A percentile compares a stretch with the other conserved stretches of the same genome.
Conservation (phyloP, 1,140 invertebrate species). For the Melanaphis sacchari region DNA sequence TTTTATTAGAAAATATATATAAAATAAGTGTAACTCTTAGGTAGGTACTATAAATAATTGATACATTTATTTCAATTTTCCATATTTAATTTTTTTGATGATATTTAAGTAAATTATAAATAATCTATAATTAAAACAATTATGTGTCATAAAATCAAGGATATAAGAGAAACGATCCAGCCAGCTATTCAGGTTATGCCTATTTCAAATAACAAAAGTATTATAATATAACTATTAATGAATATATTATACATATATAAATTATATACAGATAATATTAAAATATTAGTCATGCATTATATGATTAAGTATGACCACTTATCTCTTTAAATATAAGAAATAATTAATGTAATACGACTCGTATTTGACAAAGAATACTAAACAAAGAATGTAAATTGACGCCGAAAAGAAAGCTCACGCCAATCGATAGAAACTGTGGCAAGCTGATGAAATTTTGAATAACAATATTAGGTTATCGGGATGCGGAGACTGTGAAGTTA, state of each 20-base stretch:
- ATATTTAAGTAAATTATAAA: background rate
- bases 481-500: background rate
- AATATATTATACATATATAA: background rate
- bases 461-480: slow-evolving; percentile 1
- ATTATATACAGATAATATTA: background rate
- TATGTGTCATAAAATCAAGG: background rate
- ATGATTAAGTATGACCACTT: background rate
- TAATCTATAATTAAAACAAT: background rate
- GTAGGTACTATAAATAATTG: background rate
- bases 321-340: background rate
- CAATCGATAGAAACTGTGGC: background rate
- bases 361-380: background rate
- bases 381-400: background rate
- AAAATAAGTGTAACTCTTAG: background rate
- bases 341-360: background rate
- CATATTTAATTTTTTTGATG: background rate
- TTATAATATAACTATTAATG: background rate
- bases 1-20: background rate
- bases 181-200: background rate
- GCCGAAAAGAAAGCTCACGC: background rate
- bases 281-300: background rate
- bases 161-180: background rate
- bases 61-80: background rate
- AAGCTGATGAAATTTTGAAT: background rate
- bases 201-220: background rate